Evolutionary conservation across 2,888 invertebrate species (phyloP), one percentile per base, ranked within the genome.

Genomic region (Anthophora plumipes): DNA sequence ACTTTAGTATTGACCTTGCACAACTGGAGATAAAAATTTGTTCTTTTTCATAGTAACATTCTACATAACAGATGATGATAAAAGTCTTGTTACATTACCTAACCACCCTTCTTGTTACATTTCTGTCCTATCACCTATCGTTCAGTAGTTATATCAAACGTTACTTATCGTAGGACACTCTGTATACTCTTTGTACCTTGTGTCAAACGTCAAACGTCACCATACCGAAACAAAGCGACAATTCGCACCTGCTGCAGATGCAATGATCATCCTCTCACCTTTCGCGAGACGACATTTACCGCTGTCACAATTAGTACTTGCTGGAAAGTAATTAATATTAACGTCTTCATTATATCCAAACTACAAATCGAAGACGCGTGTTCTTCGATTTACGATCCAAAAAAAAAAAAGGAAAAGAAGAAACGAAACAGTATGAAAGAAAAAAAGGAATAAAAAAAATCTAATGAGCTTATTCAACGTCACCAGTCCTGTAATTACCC

Each of bases 401-500:
- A 52, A 4, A n/a, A 39, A n/a, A n/a, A n/a, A 3, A 59, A 59
- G n/a, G 8, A 25, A 54, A 25, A 20, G 31, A 37, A 43, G 71
- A 57, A 50, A 63, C 64, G 67, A 69, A 59, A 52, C n/a, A n/a
- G n/a, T n/a, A 67, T 70, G 1, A 17, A 20, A n/a, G 17, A 48
- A 41, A 17, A 14, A n/a, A 3, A 1, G 12, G 12, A 64, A 60
- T 12, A 73, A 66, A 87, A 91, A 90, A 91, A 92, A 91, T 90
- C 89, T 91, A 92, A 92, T 91, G 92, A 92, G 91, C 92, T 92
- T 91, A 92, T 92, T 92, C 91, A 91, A 91, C 89, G 90, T 90
- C 89, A 89, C 86, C 86, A 85, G 90, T 90, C 90, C 92, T 92
- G 92, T 92, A 92, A 92, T 92, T 92, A 92, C 91, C 92, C 91